Evolutionary conservation across 2,888 invertebrate species (phyloP), one percentile per base, ranked within the genome.

Genomic region (Tenthredo amoena): DNA sequence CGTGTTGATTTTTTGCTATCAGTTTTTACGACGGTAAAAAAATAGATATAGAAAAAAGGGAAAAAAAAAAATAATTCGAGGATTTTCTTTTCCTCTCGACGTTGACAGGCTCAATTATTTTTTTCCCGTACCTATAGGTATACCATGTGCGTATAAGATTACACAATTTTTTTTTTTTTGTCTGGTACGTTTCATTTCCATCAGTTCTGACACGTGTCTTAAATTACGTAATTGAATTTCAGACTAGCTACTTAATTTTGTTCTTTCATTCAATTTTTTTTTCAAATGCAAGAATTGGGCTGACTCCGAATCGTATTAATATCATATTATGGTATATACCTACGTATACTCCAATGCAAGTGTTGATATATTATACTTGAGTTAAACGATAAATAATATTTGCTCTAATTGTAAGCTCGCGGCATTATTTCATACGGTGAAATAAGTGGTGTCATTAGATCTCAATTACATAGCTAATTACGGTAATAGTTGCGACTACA

Each of bases 41-140:
- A 55, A 72, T 50, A n/a, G 21, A 50, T 18, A 76, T 10, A 62
- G 0, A 10, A 62, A 40, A 55, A 58, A 68, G 72, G 65, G 62
- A 50, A 86, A 34, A 55, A 34, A 81, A 83, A 85, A 58, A 47
- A 47, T 2, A 47, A 47, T 15, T 6, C n/a, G 2, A n/a, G n/a
- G n/a, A 18, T 55, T 55, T 55, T 55, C 18, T 55, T n/a, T 55
- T 55, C n/a, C 55, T n/a, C 55, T 55, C n/a, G 0, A n/a, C 55
- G 55, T 55, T 55, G 55, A 55, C 55, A 55, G 55, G 7, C 55
- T 55, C 55, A 55, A 55, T 55, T 55, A 55, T 55, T 47, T 47
- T 47, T 47, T 15, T n/a, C n/a, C 47, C 47, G 47, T 47, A 3
- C 15, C 12, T 15, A 47, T 47, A 47, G 3, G 1, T 47, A n/a